Evolutionary conservation across 2,113 vertebrate species (phyloP), one percentile per base, ranked within the genome.

Genomic region (Clarias magur): DNA sequence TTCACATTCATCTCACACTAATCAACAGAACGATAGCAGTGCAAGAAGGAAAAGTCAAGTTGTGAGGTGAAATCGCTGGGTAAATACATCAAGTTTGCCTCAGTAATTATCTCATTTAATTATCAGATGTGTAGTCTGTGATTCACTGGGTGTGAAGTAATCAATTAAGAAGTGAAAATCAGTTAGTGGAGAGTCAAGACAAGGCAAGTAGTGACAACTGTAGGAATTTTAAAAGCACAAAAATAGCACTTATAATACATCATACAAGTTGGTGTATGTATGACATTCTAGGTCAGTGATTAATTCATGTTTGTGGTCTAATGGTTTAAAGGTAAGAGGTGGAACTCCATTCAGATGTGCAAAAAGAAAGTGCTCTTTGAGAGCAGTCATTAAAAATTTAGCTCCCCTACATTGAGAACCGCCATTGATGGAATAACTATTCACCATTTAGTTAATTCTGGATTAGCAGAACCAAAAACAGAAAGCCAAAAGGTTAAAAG

Each of bases 81-180:
- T 88, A 86, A 85, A 89, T 86, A 83, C 75, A 72, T 38, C 80
- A 87, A 56, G 83, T 88, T 87, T 90, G 62, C 87, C 87, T 87
- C 70, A 80, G 86, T 89, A 92, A 92, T 92, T 91, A 91, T 89
- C 87, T 88, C 34, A 79, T 88, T 82, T 90, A 88, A 90, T 91
- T 88, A 90, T 86, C 89, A 91, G 86, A 83, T 87, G 85, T 73
- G 82, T 82, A 67, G 80, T n/a, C 72, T 72, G 85, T 85, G 88
- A 84, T 91, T 91, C 84, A 80, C 48, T 42, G 73, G 68, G 86
- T 87, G 86, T 91, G 88, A 91, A 89, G 82, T 87, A 78, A 91
- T 89, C 89, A 91, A 90, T 92, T 91, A 92, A 91, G 75, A 88
- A 90, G 88, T 27, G 78, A 48, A 89, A 90, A 91, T 86, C 89